These are phyloP conservation scores for Sussaba pulchella DNA, from an alignment of 2,888 invertebrate species.

Conservation along the genomic window DNA sequence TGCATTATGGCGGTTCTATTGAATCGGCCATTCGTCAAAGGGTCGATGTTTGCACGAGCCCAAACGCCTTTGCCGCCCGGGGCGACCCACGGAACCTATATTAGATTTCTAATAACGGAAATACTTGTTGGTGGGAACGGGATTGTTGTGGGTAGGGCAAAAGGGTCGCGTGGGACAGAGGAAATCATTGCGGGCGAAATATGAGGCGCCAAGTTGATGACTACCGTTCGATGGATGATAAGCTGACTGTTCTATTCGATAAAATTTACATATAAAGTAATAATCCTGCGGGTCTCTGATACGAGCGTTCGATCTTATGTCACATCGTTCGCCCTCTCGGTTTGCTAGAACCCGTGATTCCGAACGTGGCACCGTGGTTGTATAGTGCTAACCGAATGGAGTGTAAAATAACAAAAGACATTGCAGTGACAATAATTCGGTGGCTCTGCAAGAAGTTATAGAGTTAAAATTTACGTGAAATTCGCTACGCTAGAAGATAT, in stretches of 20 bases:
- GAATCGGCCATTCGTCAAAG: conserved; percentile 64
- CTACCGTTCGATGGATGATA: neutral
- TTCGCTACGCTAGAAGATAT: no score
- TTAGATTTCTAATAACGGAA: conserved; percentile 83
- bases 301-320: no score
- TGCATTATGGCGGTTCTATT: conserved; percentile 60
- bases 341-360: no score
- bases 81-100: conserved; percentile 73
- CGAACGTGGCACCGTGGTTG: no score
- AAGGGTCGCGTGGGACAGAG: conserved; percentile 1
- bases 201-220: neutral
- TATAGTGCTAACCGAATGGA: no score
- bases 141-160: neutral
- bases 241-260: neutral
- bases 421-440: no score
- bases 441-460: no score
- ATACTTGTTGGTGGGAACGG: conserved; percentile 81
- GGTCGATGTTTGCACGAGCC: conserved; percentile 36
- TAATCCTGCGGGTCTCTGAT: no score
- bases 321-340: no score
- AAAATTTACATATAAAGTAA: no score
- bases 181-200: neutral
- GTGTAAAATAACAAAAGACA: no score
- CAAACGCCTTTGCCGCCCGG: conserved; percentile 1
- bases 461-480: no score